Percentiles rank a stretch among this genome's conserved stretches.
phyloP scores from a whole-genome alignment of 2,888 invertebrate species.

The Watsonalla binaria region DNA sequence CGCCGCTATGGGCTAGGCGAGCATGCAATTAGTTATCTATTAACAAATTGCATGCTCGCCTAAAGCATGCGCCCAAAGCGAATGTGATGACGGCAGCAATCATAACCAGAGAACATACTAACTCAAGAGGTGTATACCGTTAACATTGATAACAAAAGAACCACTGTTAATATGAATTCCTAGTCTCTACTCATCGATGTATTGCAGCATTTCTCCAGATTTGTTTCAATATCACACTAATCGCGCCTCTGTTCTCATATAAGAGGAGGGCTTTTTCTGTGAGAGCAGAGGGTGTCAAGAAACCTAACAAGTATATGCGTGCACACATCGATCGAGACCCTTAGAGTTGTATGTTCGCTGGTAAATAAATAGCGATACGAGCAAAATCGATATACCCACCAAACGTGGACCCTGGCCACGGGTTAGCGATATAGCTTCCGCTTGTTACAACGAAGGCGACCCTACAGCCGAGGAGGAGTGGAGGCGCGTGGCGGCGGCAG shows the following conservation, averaged over 20 bases:
- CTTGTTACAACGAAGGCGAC: constrained; percentile 65
- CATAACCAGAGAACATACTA: background rate
- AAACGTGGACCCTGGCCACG: background rate
- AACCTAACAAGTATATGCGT: background rate
- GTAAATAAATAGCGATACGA: background rate
- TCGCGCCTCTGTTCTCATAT: background rate
- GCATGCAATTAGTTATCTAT: background rate
- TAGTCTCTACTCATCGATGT: background rate
- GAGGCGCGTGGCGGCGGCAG: constrained; percentile 89
- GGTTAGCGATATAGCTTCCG: constrained; percentile 33
- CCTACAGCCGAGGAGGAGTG: constrained; percentile 90
- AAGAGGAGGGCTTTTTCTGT: background rate
- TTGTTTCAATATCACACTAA: background rate
- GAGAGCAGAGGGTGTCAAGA: background rate
- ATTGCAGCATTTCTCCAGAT: background rate
- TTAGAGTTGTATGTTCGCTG: background rate
- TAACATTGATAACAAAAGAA: background rate
- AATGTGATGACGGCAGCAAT: background rate
- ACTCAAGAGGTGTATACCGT: background rate
- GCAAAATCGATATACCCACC: background rate
- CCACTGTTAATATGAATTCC: background rate
- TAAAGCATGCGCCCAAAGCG: background rate
- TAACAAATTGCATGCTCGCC: background rate
- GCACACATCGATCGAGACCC: background rate
- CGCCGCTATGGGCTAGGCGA: background rate